Base-by-base conservation (phyloP, 2,113 vertebrate species). In the Pachypanchax playfairii region DNA sequence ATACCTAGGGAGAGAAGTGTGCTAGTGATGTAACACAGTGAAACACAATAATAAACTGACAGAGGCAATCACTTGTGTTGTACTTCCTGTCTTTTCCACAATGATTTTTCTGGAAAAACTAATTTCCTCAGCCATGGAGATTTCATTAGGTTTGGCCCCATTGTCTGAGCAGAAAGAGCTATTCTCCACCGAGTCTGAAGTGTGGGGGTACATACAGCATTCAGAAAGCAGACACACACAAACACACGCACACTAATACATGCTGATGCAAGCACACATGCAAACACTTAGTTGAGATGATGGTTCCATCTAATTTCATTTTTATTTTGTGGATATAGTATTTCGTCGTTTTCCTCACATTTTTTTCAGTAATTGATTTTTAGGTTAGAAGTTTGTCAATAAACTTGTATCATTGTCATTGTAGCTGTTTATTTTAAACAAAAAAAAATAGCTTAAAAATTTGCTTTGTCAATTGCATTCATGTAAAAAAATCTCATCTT, bases 41-140 rank as follows among this genome's bases (percentile, higher is more conserved):
- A 86, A 90, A 90, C 65, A 75, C 70, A 80, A 82, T 80, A 86
- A 85, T 82, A 87, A 86, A 76, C 73, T 85, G 81, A 89, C 80
- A 82, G 79, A 79, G 53, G 73, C 83, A 84, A 86, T 88, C 74
- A 79, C 76, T 70, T 75, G 79, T 81, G 56, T 80, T 85, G 82
- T 65, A 74, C 77, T 84, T 84, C 76, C 84, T 83, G 81, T 83
- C 83, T 83, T 70, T 70, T 73, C 52, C 55, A 85, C 83, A 86
- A 86, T 85, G 79, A 75, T 67, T 77, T 78, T 80, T 73, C 64
- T 85, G 64, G 79, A 82, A 85, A 80, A 88, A 75, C 76, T 86
- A 11, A 84, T 86, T 84, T 85, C 77, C 83, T 81, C 67, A 70
- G 69, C 78, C 70, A 43, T 54, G 39, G 75, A 80, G 74, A 87